Percentiles rank a stretch among this genome's conserved stretches.
These are phyloP conservation scores for Heliocidaris erythrogramma DNA, from an alignment of 35 echinoderm and acorn worm species.

Conservation along the genomic window DNA sequence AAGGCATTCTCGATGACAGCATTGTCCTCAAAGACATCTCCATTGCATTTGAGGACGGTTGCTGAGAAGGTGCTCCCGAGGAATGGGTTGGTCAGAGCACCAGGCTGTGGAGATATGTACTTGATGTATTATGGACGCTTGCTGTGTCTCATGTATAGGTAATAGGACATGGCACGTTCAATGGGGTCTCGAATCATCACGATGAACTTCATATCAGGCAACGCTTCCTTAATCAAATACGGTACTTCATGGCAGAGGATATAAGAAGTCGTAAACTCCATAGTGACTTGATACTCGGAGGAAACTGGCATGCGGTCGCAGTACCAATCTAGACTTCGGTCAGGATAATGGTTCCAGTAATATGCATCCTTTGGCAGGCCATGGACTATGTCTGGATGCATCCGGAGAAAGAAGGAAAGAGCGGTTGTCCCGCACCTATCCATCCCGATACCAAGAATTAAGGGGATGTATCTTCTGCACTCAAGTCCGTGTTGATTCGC, in stretches of 20 bases:
- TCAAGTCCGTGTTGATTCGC: not conserved
- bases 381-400: constrained; percentile 50
- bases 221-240: not conserved
- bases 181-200: constrained; percentile 68
- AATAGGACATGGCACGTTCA: constrained; percentile 56
- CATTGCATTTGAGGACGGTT: constrained; percentile 32
- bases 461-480: constrained; percentile 49
- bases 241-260: constrained; percentile 36
- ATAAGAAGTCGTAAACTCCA: constrained; percentile 64
- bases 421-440: constrained; percentile 63
- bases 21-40: constrained; percentile 35
- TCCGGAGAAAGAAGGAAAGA: constrained; percentile 45
- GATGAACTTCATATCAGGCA: constrained; percentile 57
- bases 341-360: not conserved
- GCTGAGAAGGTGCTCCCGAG: constrained; percentile 26
- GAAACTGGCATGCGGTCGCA: constrained; percentile 38
- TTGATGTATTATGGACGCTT: not conserved
- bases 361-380: not conserved
- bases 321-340: constrained; percentile 51
- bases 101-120: not conserved
- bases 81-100: not conserved
- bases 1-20: constrained; percentile 29
- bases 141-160: constrained; percentile 29
- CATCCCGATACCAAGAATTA: constrained; percentile 58
- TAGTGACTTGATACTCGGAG: constrained; percentile 36